A percentile compares a stretch with the other conserved stretches of the same genome.
These are phyloP conservation scores for Mus caroli DNA, from an alignment of 2,797 vertebrate species.

Conservation along the genomic window DNA sequence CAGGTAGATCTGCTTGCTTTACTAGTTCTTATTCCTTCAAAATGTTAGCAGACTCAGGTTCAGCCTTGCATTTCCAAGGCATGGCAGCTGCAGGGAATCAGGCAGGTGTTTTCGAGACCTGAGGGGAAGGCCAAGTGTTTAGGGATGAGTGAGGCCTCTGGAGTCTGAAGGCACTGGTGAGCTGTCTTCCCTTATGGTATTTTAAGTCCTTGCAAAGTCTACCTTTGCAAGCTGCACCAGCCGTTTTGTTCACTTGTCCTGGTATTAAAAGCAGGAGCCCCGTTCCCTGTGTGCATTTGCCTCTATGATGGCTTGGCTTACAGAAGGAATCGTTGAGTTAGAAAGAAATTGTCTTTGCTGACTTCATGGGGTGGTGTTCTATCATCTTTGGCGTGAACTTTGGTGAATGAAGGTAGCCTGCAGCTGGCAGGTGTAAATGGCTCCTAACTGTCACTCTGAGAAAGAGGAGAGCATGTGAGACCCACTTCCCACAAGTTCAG, in stretches of 20 bases:
- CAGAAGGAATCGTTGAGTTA: slow-evolving; percentile 30
- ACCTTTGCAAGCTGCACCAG: slow-evolving; percentile 45
- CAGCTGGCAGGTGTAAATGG: slow-evolving; percentile 76
- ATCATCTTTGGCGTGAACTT: slow-evolving; percentile 33
- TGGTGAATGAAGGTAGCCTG: slow-evolving; percentile 54
- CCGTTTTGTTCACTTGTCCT: slow-evolving; percentile 41
- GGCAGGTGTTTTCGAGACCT: slow-evolving; percentile 7
- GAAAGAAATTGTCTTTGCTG: slow-evolving; percentile 56
- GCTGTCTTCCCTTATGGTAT: neutral
- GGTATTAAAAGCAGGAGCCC: neutral
- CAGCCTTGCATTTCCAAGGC: slow-evolving; percentile 11
- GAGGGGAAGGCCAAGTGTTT: neutral
- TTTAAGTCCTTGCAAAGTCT: slow-evolving; percentile 45
- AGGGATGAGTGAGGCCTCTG: slow-evolving; percentile 38
- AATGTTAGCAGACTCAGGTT: slow-evolving; percentile 10
- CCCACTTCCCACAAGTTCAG: slow-evolving; percentile 50
- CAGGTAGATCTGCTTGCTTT: neutral
- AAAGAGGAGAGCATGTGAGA: slow-evolving; percentile 51
- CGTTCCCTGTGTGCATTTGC: neutral
- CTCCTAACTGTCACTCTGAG: slow-evolving; percentile 78
- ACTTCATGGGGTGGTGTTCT: slow-evolving; percentile 10
- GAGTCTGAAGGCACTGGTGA: slow-evolving; percentile 16
- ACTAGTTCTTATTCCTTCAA: slow-evolving; percentile 32
- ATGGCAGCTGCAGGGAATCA: neutral
- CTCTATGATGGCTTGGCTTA: slow-evolving; percentile 58